These are phyloP conservation scores for Smutsia gigantea DNA, from an alignment of 2,797 vertebrate species.

Conservation along the genomic window DNA sequence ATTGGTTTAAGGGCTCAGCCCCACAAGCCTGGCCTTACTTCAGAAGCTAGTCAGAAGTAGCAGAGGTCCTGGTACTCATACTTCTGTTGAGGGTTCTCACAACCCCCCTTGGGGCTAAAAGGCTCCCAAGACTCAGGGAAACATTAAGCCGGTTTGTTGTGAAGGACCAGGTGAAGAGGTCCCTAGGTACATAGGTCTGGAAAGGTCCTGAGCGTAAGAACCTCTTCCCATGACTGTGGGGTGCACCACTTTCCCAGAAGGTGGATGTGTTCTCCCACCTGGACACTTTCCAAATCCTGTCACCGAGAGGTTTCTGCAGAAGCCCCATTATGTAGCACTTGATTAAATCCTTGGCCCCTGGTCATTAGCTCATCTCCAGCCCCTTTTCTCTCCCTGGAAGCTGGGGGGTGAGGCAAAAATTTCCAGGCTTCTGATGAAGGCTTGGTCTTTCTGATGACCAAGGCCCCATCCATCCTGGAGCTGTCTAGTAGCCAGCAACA, in stretches of 20 bases:
- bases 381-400: neutral
- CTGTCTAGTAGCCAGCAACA: neutral
- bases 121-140: neutral
- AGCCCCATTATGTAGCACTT: neutral
- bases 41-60: neutral
- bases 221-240: neutral
- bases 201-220: neutral
- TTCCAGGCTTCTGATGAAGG: neutral
- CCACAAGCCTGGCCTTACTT: neutral
- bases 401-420: neutral
- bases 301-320: neutral
- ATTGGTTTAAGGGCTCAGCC: neutral
- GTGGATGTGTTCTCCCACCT: neutral
- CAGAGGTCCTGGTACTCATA: neutral
- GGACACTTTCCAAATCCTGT: neutral
- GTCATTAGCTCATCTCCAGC: neutral
- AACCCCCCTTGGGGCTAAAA: no score
- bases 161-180: neutral
- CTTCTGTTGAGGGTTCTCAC: neutral
- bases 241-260: neutral
- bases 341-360: neutral
- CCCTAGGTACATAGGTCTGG: neutral
- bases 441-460: neutral
- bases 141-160: neutral
- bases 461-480: neutral